phyloP scores from a whole-genome alignment of 1,140 invertebrate genomes.

The Drosophila lacertosa region DNA sequence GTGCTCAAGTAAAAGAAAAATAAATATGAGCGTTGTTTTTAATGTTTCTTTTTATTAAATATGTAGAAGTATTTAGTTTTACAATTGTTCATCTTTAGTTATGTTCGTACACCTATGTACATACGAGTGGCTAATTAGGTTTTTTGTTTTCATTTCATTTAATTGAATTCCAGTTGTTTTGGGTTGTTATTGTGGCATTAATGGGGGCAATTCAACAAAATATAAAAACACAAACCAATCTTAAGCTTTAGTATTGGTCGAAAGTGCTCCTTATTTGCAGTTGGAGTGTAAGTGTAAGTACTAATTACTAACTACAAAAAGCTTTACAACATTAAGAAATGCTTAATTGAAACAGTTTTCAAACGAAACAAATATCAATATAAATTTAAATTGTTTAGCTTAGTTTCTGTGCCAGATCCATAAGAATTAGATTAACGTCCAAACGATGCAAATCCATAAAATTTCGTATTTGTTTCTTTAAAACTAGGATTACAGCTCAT shows the following conservation, averaged over 20 bases:
- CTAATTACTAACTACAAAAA: slow-evolving; percentile 5
- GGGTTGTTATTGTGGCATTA: slow-evolving; percentile 38
- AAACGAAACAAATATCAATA: background rate
- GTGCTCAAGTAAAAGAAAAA: background rate
- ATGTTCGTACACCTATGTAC: slow-evolving; percentile 47
- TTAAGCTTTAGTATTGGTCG: slow-evolving; percentile 35
- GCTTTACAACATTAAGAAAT: background rate
- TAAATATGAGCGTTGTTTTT: slow-evolving; percentile 1
- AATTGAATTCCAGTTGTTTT: slow-evolving; percentile 42
- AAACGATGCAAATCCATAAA: background rate
- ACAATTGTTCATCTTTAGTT: slow-evolving; percentile 56
- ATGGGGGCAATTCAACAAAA: slow-evolving; percentile 22
- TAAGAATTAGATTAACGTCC: background rate
- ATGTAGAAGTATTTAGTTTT: slow-evolving; percentile 61
- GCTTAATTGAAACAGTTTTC: background rate
- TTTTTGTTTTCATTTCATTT: slow-evolving; percentile 29
- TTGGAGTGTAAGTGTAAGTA: slow-evolving; percentile 19
- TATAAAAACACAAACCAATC: slow-evolving; percentile 23
- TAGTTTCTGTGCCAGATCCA: slow-evolving; percentile 2
- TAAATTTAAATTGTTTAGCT: background rate
- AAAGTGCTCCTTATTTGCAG: slow-evolving; percentile 21
- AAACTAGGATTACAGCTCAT: slow-evolving; percentile 1
- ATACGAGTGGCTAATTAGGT: slow-evolving; percentile 41
- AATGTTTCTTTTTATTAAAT: slow-evolving; percentile 54
- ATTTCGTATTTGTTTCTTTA: background rate